Evolutionary conservation across 2,888 invertebrate genomes (phyloP), one percentile per base, ranked within the genome.

Genomic region (Zygaena filipendulae): DNA sequence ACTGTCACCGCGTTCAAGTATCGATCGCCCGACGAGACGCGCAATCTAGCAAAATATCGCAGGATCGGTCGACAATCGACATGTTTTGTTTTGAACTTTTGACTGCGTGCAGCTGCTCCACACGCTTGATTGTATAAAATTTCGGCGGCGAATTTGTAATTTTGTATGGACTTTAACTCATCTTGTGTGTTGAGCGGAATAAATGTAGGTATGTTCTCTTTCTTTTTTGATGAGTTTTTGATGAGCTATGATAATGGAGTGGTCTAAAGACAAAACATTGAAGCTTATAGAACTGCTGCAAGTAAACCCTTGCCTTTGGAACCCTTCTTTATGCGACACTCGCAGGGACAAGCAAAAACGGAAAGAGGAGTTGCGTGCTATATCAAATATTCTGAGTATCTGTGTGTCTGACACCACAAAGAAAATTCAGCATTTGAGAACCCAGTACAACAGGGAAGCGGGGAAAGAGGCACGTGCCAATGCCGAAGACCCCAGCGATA

Each of bases 371-470:
- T 42, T 79, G 31, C 59, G 69, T 1, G 51, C 52, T n/a, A 74
- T 79, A 40, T 56, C 77, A 0, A 64, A 64, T 11, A 47, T 63
- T 28, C 53, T 79, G 10, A 60, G 59, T 4, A 60, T 77, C 35
- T 59, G 54, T 42, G 61, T 57, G 12, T 64, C 72, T 3, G 84
- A 84, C 39, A 63, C 79, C 13, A 83, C 84, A 2, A 84, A 84
- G 43, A 84, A 84, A 40, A 83, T 84, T 27, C 85, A 84, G 38
- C 84, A 84, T 33, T 56, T 84, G 20, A 66, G 84, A 3, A 84
- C 85, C 1, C 85, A 84, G 35, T 84, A 84, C 40, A 84, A 84
- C 42, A 71, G 85, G 4, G 84, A 84, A 41, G 79, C 81, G 3
- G 80, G 77, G 21, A 67, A 81, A 20, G 84, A 83, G 64, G 64